Percentiles rank a stretch among this genome's conserved stretches.
phyloP scores from a whole-genome alignment of 2,113 vertebrate species.

The Crypturellus undulatus region DNA sequence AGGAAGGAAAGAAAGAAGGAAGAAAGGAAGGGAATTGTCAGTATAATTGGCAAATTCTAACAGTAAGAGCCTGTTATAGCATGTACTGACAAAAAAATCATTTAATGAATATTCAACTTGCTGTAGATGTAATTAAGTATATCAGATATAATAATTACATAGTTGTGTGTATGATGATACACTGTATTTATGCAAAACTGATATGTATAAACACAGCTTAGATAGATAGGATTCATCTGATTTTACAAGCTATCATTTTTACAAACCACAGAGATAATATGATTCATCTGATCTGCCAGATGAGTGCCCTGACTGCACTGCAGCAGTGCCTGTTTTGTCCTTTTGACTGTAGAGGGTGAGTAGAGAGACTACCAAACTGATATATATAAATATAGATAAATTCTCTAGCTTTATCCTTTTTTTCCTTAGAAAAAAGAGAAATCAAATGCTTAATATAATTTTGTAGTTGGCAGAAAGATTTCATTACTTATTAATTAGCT shows the following conservation, averaged over 20 bases:
- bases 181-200: not conserved
- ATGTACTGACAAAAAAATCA: not conserved
- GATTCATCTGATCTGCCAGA: not conserved
- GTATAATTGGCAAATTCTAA: not conserved
- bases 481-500: not conserved
- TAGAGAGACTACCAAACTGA: accelerated
- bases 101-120: not conserved
- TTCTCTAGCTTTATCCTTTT: not conserved
- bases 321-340: not conserved
- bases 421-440: not conserved
- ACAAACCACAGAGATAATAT: not conserved
- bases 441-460: not conserved
- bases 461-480: not conserved
- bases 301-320: not conserved
- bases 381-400: not conserved
- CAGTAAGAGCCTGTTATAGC: not conserved
- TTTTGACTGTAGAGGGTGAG: not conserved
- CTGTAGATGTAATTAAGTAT: not conserved
- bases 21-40: not conserved
- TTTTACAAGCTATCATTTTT: not conserved
- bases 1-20: no score
- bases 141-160: not conserved
- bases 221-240: not conserved
- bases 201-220: not conserved
- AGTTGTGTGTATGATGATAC: not conserved